phyloP scores from a whole-genome alignment of 2,113 vertebrate species.

The Tychaedon coryphoeus region DNA sequence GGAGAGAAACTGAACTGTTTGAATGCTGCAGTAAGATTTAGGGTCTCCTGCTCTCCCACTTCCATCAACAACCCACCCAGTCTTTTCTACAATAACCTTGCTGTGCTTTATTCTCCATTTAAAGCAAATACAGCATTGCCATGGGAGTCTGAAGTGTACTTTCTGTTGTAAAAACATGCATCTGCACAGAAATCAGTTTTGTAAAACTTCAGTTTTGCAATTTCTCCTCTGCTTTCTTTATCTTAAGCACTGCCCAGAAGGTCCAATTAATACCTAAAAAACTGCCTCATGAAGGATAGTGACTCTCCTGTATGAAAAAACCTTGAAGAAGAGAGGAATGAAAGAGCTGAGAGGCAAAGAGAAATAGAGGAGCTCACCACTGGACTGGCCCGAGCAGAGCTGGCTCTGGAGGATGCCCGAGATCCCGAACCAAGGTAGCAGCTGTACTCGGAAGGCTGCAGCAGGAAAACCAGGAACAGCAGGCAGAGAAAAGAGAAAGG shows the following conservation, averaged over 20 bases:
- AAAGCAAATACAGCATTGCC: not conserved
- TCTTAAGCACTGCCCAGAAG: not conserved
- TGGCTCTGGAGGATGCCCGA: constrained; percentile 89
- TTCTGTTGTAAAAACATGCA: not conserved
- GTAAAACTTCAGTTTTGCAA: not conserved
- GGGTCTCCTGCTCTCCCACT: not conserved
- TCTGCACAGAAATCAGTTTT: not conserved
- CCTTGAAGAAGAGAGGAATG: not conserved
- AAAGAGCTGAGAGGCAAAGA: not conserved
- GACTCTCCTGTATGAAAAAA: not conserved
- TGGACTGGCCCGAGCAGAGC: constrained; percentile 93
- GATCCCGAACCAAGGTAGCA: constrained; percentile 86
- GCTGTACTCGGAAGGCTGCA: constrained; percentile 87
- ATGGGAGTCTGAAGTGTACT: no score
- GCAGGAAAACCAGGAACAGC: not conserved
- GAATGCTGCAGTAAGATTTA: not conserved
- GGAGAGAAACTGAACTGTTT: not conserved
- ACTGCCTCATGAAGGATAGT: not conserved
- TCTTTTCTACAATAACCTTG: not conserved
- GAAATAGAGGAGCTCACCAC: constrained; percentile 84
- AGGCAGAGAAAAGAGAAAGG: constrained; percentile 56
- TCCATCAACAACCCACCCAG: not conserved
- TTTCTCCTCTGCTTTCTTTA: not conserved
- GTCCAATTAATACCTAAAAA: not conserved
- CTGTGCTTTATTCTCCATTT: not conserved